These are phyloP conservation scores for Otus sunia DNA, from an alignment of 2,113 vertebrate species.

Conservation along the genomic window DNA sequence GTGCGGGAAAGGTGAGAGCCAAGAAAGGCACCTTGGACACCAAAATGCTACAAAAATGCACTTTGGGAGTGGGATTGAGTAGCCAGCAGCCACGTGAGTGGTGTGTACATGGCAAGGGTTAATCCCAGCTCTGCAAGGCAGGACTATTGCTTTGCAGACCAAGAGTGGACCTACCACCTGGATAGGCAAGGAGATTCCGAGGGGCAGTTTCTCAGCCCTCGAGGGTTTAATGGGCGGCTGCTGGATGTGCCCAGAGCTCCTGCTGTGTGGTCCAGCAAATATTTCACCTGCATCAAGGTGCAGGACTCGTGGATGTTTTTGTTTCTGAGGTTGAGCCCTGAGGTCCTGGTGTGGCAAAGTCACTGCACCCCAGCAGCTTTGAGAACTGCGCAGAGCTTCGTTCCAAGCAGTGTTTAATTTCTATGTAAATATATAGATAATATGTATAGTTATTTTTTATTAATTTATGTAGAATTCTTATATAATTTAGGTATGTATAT, in stretches of 20 bases:
- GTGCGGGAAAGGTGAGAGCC: background rate
- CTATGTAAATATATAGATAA: too few relatives aligned
- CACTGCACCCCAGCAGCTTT: background rate
- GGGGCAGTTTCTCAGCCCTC: background rate
- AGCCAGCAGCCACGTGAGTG: rapidly evolving
- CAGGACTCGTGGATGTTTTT: background rate
- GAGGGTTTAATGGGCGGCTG: background rate
- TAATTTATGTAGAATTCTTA: too few relatives aligned
- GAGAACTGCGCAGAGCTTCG: background rate
- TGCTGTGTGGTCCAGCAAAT: background rate
- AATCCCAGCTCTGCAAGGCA: background rate
- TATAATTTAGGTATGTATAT: background rate
- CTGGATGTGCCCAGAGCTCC: background rate
- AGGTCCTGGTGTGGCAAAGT: too few relatives aligned
- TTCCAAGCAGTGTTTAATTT: background rate
- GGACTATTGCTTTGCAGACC: background rate
- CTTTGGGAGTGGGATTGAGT: background rate
- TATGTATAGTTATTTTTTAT: background rate
- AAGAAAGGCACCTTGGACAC: background rate
- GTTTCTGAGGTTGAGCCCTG: background rate
- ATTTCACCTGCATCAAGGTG: rapidly evolving
- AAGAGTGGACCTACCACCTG: rapidly evolving
- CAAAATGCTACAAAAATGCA: rapidly evolving
- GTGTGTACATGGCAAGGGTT: rapidly evolving
- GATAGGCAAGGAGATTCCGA: background rate